Evolutionary conservation across 2,888 invertebrate genomes (phyloP).

Genomic region (Eupithecia exiguata): DNA sequence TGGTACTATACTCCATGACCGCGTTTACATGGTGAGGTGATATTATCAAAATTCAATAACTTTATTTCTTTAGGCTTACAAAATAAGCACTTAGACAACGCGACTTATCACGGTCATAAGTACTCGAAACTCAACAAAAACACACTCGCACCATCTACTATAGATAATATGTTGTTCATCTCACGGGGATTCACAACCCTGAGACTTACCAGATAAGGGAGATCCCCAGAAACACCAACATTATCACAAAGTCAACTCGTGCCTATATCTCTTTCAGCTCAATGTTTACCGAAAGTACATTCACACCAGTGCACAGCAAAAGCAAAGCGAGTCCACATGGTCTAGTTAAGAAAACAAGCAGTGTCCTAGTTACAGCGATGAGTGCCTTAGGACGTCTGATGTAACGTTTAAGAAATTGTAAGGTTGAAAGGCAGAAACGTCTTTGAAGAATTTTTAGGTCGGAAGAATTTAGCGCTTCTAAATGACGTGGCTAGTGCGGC

Average conservation of each 20-base stretch:
- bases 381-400: conserved; percentile 23
- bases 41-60: no score
- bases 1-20: no score
- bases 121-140: not conserved
- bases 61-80: no score
- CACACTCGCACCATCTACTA: not conserved
- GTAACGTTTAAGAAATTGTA: conserved; percentile 21
- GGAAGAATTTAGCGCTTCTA: not conserved
- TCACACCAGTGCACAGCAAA: conserved; percentile 27
- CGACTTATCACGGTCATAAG: not conserved
- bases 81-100: no score
- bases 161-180: not conserved
- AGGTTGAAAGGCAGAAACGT: conserved; percentile 11
- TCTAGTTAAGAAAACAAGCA: conserved; percentile 34
- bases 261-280: conserved; percentile 15
- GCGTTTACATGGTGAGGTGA: no score
- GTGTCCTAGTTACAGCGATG: conserved; percentile 18
- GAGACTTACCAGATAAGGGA: not conserved
- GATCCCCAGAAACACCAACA: not conserved
- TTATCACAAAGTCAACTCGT: conserved; percentile 21
- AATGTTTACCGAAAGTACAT: conserved; percentile 28
- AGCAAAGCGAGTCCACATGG: conserved; percentile 37
- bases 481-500: not conserved
- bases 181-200: not conserved
- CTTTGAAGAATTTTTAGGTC: conserved; percentile 1